Base-by-base conservation (phyloP, 1,140 invertebrate genomes). In the Elysia chlorotica region DNA sequence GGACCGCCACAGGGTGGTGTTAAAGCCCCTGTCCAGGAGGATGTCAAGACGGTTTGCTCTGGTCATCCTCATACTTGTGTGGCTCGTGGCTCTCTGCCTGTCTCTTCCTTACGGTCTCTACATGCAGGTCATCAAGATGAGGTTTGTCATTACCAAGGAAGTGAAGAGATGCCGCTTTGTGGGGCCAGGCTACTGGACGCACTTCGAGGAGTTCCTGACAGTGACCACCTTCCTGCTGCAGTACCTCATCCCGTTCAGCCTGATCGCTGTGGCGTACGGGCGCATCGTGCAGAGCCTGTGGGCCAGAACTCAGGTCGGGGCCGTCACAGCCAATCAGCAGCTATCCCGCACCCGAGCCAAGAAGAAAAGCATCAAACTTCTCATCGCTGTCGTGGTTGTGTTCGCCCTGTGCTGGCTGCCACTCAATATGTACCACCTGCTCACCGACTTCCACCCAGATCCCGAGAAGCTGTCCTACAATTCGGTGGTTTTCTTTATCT, bases 321-420 rank as follows among this genome's bases (percentile, higher is more conserved):
- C 82, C 17, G 82, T 81, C 0, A 86, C 83, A 0, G 78, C 76
- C 33, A 77, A 79, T 23, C 85, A 86, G 74, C 79, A 85, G 71
- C 67, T 74, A 38, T 75, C 74, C 0, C 81, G 85, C 36, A 76
- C 78, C 54, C 83, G 79, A 67, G 84, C 82, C 54, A 88, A 85
- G 59, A 79, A 78, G 71, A 84, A 85, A 69, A 88, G 87, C 37
- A 89, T 87, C 65, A 85, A 85, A 75, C 88, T 88, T 76, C 78
- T 89, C 62, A 87, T 88, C 57, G 83, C 86, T 19, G 88, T 89
- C 23, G 88, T 89, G 2, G 79, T 88, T n/a, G 82, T 89, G 2
- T 90, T 89, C 75, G 83, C 83, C 19, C 67, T 87, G 25, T 89
- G 88, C 65, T 90, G 90, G 90, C 78, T 90, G 73, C 90, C 89